A percentile compares a stretch with the other conserved stretches of the same genome.
Evolutionary conservation across 2,888 invertebrate species (phyloP).

Genomic region (Xanthia togata): DNA sequence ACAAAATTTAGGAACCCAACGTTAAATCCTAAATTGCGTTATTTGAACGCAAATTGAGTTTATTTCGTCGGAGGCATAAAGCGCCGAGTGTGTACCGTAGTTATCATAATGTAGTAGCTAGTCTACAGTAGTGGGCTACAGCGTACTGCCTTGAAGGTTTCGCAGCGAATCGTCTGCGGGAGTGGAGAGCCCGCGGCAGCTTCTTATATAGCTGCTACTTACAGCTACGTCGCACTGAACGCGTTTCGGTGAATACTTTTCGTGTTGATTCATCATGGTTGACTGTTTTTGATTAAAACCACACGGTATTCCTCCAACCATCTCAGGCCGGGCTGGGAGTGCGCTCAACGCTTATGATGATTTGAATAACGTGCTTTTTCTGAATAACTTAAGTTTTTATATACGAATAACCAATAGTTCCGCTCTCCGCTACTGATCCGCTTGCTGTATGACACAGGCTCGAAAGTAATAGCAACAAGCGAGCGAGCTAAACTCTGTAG

Average conservation of each 20-base stretch:
- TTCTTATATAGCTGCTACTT: slow-evolving; percentile 7
- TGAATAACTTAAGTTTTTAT: too few relatives aligned
- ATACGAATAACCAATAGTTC: too few relatives aligned
- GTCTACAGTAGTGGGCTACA: slow-evolving; percentile 15
- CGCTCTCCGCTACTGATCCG: neutral
- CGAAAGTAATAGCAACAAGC: slow-evolving; percentile 5
- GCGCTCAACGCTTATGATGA: neutral
- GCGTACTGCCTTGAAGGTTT: slow-evolving; percentile 19
- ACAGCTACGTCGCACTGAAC: slow-evolving; percentile 4
- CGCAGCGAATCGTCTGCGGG: neutral
- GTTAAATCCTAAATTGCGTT: slow-evolving; percentile 49
- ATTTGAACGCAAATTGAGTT: slow-evolving; percentile 63
- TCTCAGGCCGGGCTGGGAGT: neutral
- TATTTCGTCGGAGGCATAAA: slow-evolving; percentile 60
- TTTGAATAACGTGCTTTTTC: neutral
- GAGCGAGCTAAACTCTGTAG: slow-evolving; percentile 21
- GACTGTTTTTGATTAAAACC: neutral
- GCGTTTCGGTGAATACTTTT: neutral
- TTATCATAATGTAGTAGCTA: slow-evolving; percentile 65
- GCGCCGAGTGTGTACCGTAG: slow-evolving; percentile 47
- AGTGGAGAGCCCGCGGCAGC: slow-evolving; percentile 10
- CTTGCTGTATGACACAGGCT: neutral
- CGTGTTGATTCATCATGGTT: neutral
- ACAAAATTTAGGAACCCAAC: slow-evolving; percentile 27
- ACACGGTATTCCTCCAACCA: neutral